A percentile compares a stretch with the other conserved stretches of the same genome.
Evolutionary conservation across 2,113 vertebrate genomes (phyloP).

Genomic region (Calidris pugnax): DNA sequence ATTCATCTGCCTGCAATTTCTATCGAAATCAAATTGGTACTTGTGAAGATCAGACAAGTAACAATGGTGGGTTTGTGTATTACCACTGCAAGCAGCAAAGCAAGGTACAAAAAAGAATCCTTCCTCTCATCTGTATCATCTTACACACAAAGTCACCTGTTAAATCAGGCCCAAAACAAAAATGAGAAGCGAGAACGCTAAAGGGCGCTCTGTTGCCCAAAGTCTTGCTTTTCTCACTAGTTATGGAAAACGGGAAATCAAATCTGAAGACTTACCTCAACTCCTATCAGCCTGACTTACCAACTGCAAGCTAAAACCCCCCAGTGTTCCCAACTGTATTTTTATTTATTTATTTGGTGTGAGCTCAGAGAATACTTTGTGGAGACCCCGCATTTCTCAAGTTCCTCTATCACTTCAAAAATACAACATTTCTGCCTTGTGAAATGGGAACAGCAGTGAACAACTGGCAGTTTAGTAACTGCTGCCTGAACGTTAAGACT

Average conservation of each 20-base stretch:
- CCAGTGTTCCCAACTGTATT: not conserved
- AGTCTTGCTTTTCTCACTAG: not conserved
- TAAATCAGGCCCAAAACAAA: not conserved
- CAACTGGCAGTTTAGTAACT: not conserved
- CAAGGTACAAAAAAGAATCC: not conserved
- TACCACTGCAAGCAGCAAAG: not conserved
- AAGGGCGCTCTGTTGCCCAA: not conserved
- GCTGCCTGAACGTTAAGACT: not conserved
- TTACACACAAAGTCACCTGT: not conserved
- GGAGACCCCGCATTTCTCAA: not conserved
- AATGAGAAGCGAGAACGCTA: not conserved
- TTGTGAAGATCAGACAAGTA: not conserved
- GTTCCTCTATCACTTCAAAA: not conserved
- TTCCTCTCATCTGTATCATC: not conserved
- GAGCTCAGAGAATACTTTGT: not conserved
- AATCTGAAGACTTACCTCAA: not conserved
- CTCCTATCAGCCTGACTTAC: not conserved
- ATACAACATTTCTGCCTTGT: not conserved
- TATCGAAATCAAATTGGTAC: not conserved
- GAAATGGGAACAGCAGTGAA: not conserved
- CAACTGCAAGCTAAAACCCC: not conserved
- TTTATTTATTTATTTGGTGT: not conserved
- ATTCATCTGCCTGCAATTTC: not conserved
- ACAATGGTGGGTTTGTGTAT: not conserved
- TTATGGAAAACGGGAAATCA: not conserved